A percentile compares a stretch with the other conserved stretches of the same genome.
phyloP scores from a whole-genome alignment of 2,797 vertebrate genomes.

The Mareca strepera region DNA sequence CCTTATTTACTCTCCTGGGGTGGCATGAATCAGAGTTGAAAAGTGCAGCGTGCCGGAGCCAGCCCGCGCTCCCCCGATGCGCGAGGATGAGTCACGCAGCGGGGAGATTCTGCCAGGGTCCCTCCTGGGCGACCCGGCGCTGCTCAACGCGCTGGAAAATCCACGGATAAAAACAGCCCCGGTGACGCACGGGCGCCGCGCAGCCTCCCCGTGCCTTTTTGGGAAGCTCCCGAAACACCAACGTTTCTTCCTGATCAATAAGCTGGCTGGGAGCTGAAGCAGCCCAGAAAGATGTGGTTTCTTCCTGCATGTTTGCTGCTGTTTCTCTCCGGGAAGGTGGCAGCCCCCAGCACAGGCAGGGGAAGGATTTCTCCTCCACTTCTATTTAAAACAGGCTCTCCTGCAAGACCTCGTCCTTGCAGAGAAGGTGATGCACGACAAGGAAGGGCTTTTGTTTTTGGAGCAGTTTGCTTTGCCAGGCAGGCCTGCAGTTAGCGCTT shows the following conservation, averaged over 20 bases:
- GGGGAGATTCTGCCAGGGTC: slow-evolving; percentile 68
- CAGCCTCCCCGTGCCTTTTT: slow-evolving; percentile 20
- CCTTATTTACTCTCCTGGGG: slow-evolving; percentile 62
- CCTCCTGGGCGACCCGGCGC: slow-evolving; percentile 53
- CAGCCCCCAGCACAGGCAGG: not conserved
- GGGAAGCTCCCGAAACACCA: slow-evolving; percentile 38
- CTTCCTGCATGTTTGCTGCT: not conserved
- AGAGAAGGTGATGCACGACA: not conserved
- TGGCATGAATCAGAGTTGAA: slow-evolving; percentile 73
- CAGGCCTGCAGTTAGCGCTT: not conserved
- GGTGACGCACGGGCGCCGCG: not conserved
- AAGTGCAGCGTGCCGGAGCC: slow-evolving; percentile 67
- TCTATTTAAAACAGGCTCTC: not conserved
- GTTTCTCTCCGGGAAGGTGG: not conserved
- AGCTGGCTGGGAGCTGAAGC: slow-evolving; percentile 3
- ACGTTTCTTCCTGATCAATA: slow-evolving; percentile 36
- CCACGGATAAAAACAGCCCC: slow-evolving; percentile 47
- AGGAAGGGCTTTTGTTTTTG: not conserved
- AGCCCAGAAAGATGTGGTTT: not conserved
- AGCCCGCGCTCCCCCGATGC: slow-evolving; percentile 46
- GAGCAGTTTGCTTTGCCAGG: not conserved
- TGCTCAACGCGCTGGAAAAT: slow-evolving; percentile 22
- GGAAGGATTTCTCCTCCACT: not conserved
- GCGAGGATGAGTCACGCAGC: slow-evolving; percentile 45
- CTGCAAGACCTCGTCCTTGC: not conserved